phyloP scores from a whole-genome alignment of 2,797 vertebrate species.

The Pristis pectinata region DNA sequence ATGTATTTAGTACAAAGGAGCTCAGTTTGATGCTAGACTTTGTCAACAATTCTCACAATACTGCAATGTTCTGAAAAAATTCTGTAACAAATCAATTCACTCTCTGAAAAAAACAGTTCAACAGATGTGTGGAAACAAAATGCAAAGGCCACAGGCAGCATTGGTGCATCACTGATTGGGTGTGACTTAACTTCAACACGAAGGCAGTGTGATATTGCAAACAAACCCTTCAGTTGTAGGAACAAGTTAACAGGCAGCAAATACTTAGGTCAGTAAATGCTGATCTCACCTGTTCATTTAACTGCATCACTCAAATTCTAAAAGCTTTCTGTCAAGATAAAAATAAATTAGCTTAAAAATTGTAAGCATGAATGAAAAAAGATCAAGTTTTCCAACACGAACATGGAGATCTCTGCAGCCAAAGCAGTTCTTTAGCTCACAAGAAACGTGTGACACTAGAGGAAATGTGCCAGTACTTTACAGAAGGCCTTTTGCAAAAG shows the following conservation, averaged over 20 bases:
- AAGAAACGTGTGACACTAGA: neutral
- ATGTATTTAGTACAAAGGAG: neutral
- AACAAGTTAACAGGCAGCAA: neutral
- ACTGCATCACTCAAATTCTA: neutral
- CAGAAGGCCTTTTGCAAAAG: neutral
- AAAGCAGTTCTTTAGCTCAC: neutral
- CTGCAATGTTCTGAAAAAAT: neutral
- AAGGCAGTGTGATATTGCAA: neutral
- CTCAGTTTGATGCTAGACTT: neutral
- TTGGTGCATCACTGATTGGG: neutral
- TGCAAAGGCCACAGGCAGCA: neutral
- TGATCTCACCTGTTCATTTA: neutral
- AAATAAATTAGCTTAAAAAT: neutral
- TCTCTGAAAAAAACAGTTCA: conserved; percentile 18
- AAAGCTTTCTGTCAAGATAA: neutral
- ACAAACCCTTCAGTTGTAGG: neutral
- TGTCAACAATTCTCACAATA: neutral
- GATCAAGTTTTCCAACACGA: neutral
- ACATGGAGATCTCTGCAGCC: neutral
- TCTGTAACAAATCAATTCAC: neutral
- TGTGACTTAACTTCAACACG: neutral
- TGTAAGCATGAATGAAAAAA: neutral
- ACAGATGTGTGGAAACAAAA: conserved; percentile 11
- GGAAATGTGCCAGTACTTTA: neutral
- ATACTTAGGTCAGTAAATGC: neutral